These are phyloP conservation scores for Atractosteus spatula DNA, from an alignment of 2,113 vertebrate species.

Conservation along the genomic window DNA sequence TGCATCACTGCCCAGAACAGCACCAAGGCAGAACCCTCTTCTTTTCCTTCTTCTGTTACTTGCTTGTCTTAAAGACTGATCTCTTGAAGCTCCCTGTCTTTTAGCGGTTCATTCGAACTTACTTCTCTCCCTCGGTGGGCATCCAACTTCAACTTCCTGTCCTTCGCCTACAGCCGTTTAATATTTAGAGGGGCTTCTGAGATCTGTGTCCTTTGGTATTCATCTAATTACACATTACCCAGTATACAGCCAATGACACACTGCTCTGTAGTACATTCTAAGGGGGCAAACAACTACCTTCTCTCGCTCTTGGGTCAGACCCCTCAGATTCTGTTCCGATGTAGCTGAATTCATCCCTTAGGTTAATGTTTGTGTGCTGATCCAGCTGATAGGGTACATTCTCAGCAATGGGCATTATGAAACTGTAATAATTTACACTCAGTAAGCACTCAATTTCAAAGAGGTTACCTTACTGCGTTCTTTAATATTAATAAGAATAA, in stretches of 20 bases:
- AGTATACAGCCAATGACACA: background rate
- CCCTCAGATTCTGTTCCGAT: no score
- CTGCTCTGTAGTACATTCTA: background rate
- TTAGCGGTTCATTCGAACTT: background rate
- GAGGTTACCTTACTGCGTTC: background rate
- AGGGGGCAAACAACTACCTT: background rate
- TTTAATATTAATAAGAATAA: constrained; percentile 8
- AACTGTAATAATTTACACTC: background rate
- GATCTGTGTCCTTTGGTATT: background rate
- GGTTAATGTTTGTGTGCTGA: background rate
- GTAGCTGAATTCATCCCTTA: background rate
- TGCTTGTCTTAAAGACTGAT: background rate
- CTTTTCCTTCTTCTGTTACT: background rate
- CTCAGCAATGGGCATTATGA: background rate
- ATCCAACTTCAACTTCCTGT: background rate
- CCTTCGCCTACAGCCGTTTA: background rate
- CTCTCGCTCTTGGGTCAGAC: background rate
- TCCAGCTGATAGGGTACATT: background rate
- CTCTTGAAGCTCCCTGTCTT: constrained; percentile 5
- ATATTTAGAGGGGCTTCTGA: background rate
- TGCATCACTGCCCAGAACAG: background rate
- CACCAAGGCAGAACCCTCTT: background rate
- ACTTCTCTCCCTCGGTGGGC: background rate
- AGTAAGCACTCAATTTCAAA: background rate
- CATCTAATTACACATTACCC: background rate